A percentile compares a stretch with the other conserved stretches of the same genome.
phyloP scores from a whole-genome alignment of 2,797 vertebrate genomes.

The Sebastes iracundus region DNA sequence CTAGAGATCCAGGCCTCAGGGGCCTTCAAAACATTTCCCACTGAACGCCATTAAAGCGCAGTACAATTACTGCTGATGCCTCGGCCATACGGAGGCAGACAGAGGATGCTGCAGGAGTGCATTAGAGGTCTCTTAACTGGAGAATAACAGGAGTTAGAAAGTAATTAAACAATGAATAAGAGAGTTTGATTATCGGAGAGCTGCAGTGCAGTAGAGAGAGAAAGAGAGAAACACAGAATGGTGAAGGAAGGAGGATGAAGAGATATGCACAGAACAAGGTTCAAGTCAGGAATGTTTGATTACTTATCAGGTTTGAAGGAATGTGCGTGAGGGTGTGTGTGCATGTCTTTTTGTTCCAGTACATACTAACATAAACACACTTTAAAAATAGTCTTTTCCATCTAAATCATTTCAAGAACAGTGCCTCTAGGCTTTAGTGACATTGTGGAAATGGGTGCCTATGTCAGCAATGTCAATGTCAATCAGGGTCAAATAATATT shows the following conservation, averaged over 20 bases:
- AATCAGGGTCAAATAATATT: conserved; percentile 10
- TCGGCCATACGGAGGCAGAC: not conserved
- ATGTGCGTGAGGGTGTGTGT: conserved; percentile 35
- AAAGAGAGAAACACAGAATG: conserved; percentile 7
- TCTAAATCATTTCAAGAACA: conserved; percentile 10
- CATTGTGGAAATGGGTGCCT: conserved; percentile 9
- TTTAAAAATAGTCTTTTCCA: not conserved
- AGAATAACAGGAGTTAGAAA: conserved; percentile 37
- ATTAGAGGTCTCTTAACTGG: conserved; percentile 51
- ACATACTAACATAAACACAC: conserved; percentile 6
- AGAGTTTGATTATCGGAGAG: conserved; percentile 45
- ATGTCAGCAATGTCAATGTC: not conserved
- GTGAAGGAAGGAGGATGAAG: conserved; percentile 13
- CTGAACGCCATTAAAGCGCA: conserved; percentile 51
- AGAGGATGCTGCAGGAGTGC: conserved; percentile 26
- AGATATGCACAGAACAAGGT: conserved; percentile 20
- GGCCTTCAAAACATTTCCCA: conserved; percentile 59
- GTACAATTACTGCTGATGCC: conserved; percentile 56
- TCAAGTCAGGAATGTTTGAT: conserved; percentile 67
- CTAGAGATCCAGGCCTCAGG: conserved; percentile 70
- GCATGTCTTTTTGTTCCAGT: not conserved
- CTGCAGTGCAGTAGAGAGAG: conserved; percentile 27
- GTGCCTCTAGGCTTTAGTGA: not conserved
- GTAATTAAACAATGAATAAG: conserved; percentile 63
- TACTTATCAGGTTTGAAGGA: conserved; percentile 58